Base-by-base conservation (phyloP, 2,888 invertebrate species). In the Sceliomorpha sp. region DNA sequence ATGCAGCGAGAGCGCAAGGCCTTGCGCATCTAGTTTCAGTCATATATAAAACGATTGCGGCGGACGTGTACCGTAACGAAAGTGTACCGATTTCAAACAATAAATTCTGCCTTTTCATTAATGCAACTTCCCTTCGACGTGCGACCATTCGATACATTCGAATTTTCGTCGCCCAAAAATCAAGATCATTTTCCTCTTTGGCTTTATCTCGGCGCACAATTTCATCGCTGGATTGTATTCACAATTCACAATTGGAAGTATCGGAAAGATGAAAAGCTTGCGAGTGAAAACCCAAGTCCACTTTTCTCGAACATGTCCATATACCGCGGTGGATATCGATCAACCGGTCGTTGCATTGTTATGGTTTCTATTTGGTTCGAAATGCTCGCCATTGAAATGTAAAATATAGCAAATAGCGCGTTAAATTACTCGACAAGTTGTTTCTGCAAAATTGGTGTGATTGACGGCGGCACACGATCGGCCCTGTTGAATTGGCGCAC, bases 41-140 rank as follows among this genome's bases (percentile, higher is more conserved):
- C 64, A 70, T 62, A 64, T 60, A 73, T 44, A 53, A 74, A 64
- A 67, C 58, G 71, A 72, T 72, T 71, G 64, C 51, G 53, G 58
- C 51, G 56, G 67, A 67, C 63, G 64, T 72, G 70, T 69, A 56
- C 39, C 63, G 59, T 56, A 64, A 62, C 60, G 60, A 51, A 66
- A 73, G 48, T 59, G 32, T 55, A 51, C 37, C 42, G 42, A 53
- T 14, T 59, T 27, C 37, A 34, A 50, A 36, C 48, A 51, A 59
- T 67, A 70, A 67, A 64, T 69, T 64, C 17, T 63, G 55, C 64
- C 69, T 44, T 48, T 45, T 53, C 60, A 66, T 63, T 68, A 70
- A 68, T 69, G 68, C 64, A 60, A 58, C 29, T 37, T 24, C 50
- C 42, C 36, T 13, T n/a, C 14, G 20, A 10, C n/a, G 10, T n/a